Base-by-base conservation (phyloP, 1,140 invertebrate species). In the Lordiphosa stackelbergi region DNA sequence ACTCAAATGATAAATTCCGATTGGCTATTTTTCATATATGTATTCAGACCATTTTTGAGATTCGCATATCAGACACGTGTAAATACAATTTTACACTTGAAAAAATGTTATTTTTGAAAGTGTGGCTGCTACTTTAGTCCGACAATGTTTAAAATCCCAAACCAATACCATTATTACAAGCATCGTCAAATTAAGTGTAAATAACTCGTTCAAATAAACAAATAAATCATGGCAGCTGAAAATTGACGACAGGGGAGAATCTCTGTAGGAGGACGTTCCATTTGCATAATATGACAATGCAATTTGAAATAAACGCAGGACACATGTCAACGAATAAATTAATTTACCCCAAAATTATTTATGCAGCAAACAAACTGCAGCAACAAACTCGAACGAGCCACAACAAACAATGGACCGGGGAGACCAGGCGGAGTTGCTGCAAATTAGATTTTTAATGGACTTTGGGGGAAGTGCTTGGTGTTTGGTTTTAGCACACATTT, bases 261-360 rank as follows among this genome's bases (percentile, higher is more conserved):
- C 28, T 31, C 28, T 6, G 75, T 24, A 5, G 22, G 22, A 24
- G 22, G 22, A 24, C 5, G 19, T 24, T 24, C 5, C 77, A 81
- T 81, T 81, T 81, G 75, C 75, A 81, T 83, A 81, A 81, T 31
- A 31, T 81, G 71, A 83, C 71, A 83, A 81, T 81, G 75, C 75
- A 79, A 81, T 79, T 79, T 81, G 66, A 68, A 79, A 81, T 68
- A 81, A 79, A 79, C 75, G 66, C 63, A 64, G 74, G 77, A 81
- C 77, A 81, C 77, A 81, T 81, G 77, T 81, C 77, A 77, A 69
- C 77, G 77, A 81, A 81, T 81, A 81, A 81, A 81, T 81, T 81
- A 81, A 81, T 83, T 83, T 83, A 77, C 77, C 72, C 77, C 59
- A 70, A 72, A 57, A 60, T 81, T 81, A 83, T 81, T 81, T 81